A percentile compares a stretch with the other conserved stretches of the same genome.
Evolutionary conservation across 2,888 invertebrate genomes (phyloP).

Genomic region (Euzetes globulus): DNA sequence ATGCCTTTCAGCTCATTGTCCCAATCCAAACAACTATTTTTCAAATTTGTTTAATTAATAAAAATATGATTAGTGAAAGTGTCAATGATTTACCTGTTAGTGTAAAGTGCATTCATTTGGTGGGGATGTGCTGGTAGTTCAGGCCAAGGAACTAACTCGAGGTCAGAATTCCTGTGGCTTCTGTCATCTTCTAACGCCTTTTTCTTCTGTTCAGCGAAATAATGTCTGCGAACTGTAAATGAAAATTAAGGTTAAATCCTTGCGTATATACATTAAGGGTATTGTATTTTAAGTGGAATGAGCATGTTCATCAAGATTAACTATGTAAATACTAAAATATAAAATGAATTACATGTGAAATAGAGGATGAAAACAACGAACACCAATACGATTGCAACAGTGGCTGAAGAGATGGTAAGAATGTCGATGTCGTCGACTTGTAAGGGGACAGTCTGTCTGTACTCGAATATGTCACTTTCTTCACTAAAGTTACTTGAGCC

Average conservation of each 20-base stretch:
- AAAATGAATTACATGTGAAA: slow-evolving; percentile 30
- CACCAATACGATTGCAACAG: background rate
- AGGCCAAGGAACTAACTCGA: slow-evolving; percentile 75
- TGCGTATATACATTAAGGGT: too few species aligned
- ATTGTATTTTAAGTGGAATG: too few species aligned
- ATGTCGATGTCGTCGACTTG: slow-evolving; percentile 11
- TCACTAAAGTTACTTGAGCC: slow-evolving; percentile 74
- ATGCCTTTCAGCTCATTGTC: slow-evolving; percentile 69
- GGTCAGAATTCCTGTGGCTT: slow-evolving; percentile 43
- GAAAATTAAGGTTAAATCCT: too few species aligned
- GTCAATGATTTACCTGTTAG: slow-evolving; percentile 46
- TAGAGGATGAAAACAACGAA: slow-evolving; percentile 26
- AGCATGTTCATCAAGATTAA: too few species aligned
- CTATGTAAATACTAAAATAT: background rate
- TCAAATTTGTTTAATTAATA: background rate
- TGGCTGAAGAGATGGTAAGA: background rate
- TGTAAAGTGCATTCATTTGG: slow-evolving; percentile 75
- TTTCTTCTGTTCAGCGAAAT: slow-evolving; percentile 58
- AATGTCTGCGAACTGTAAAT: slow-evolving; percentile 38
- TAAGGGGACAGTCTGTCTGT: background rate
- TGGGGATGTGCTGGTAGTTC: slow-evolving; percentile 70
- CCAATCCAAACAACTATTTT: background rate
- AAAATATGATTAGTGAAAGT: background rate
- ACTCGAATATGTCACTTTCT: slow-evolving; percentile 56
- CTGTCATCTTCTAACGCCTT: slow-evolving; percentile 53